Percentiles rank a stretch among this genome's conserved stretches.
Evolutionary conservation across 2,113 vertebrate species (phyloP).

Genomic region (Corvus moneduloides): DNA sequence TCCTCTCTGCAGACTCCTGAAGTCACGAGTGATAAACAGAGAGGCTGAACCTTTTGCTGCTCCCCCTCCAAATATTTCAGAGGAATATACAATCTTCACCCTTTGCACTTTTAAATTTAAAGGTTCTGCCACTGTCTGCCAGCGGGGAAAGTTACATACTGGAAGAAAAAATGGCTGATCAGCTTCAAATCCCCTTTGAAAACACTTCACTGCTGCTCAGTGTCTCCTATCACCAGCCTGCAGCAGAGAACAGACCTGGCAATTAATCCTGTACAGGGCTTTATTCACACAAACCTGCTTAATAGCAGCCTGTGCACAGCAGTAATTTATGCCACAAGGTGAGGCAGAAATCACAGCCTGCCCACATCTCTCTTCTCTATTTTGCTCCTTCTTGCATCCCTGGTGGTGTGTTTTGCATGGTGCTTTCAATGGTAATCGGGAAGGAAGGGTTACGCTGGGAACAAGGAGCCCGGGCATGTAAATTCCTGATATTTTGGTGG

Average conservation of each 20-base stretch:
- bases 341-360: background rate
- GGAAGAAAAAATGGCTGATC: background rate
- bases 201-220: background rate
- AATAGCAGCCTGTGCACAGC: background rate
- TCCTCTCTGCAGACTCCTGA: background rate
- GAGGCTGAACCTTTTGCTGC: background rate
- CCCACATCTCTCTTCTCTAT: background rate
- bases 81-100: background rate
- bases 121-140: background rate
- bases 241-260: background rate
- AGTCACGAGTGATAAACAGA: background rate
- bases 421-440: background rate
- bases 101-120: background rate
- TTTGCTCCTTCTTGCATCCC: background rate
- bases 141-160: fast-evolving
- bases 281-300: background rate
- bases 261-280: background rate
- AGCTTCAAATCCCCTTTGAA: background rate
- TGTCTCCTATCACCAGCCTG: background rate
- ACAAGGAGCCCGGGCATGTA: fast-evolving
- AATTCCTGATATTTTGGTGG: background rate
- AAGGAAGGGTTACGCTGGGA: background rate
- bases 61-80: background rate
- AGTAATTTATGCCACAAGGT: background rate
- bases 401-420: background rate